A percentile compares a stretch with the other conserved stretches of the same genome.
Conservation (phyloP, 2,113 vertebrate genomes). For the Bufo bufo region DNA sequence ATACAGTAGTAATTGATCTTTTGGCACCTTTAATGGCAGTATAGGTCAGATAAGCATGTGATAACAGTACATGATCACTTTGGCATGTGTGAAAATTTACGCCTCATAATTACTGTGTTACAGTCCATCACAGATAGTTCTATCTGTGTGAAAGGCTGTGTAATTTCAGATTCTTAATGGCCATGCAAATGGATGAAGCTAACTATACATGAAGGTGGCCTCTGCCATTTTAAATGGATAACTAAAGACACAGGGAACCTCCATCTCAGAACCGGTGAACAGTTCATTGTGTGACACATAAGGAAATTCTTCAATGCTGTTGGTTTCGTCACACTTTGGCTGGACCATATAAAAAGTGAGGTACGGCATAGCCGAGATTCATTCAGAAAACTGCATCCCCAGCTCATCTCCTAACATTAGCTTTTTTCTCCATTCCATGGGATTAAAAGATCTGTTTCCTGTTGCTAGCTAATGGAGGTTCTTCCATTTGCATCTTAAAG, state of each 20-base stretch:
- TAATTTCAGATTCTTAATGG: neutral
- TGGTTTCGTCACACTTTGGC: slow-evolving; percentile 45
- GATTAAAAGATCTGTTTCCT: slow-evolving; percentile 61
- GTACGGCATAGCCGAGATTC: neutral
- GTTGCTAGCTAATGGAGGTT: slow-evolving; percentile 69
- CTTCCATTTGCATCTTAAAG: slow-evolving; percentile 80
- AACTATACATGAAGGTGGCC: neutral
- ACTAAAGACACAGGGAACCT: slow-evolving; percentile 42
- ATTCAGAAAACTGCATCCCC: slow-evolving; percentile 41
- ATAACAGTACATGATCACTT: neutral
- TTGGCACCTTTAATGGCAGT: neutral
- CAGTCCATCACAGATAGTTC: neutral
- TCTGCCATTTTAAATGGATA: neutral
- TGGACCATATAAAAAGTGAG: slow-evolving; percentile 37
- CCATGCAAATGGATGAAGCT: neutral
- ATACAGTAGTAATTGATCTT: neutral
- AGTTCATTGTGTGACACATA: slow-evolving; percentile 29
- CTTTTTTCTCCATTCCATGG: neutral
- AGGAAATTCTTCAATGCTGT: slow-evolving; percentile 39
- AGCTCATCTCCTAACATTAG: neutral
- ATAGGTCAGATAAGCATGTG: neutral
- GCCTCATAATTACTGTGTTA: neutral
- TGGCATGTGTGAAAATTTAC: slow-evolving; percentile 29
- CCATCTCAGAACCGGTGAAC: slow-evolving; percentile 45
- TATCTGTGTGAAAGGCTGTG: neutral